These are phyloP conservation scores for Ondatra zibethicus DNA, from an alignment of 2,113 vertebrate species.

Conservation along the genomic window DNA sequence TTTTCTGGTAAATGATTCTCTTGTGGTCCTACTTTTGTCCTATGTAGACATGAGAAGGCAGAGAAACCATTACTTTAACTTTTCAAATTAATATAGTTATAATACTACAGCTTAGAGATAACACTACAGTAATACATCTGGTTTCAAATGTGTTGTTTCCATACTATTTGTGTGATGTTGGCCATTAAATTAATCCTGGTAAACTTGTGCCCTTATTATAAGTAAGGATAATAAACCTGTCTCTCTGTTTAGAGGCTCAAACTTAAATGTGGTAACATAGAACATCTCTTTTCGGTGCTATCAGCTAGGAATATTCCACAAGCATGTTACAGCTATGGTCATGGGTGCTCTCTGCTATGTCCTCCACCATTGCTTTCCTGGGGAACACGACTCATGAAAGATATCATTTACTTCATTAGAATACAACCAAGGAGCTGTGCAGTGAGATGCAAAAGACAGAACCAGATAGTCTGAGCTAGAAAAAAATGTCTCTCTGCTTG, in stretches of 20 bases:
- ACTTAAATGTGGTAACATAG: neutral
- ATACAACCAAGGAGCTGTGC: neutral
- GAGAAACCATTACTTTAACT: neutral
- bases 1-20: neutral
- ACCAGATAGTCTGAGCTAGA: neutral
- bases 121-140: neutral
- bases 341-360: neutral
- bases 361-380: neutral
- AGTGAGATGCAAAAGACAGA: neutral
- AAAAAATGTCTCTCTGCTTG: neutral
- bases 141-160: neutral
- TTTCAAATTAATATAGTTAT: neutral
- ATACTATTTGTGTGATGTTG: neutral
- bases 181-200: neutral
- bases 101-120: neutral
- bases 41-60: neutral
- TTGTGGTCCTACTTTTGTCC: neutral
- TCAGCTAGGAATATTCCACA: neutral
- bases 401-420: neutral
- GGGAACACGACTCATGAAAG: neutral
- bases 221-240: neutral
- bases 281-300: neutral
- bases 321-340: neutral
- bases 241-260: neutral
- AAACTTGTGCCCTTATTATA: neutral